Evolutionary conservation across 2,797 vertebrate genomes (phyloP).

Genomic region (Coracias cyanogaster): DNA sequence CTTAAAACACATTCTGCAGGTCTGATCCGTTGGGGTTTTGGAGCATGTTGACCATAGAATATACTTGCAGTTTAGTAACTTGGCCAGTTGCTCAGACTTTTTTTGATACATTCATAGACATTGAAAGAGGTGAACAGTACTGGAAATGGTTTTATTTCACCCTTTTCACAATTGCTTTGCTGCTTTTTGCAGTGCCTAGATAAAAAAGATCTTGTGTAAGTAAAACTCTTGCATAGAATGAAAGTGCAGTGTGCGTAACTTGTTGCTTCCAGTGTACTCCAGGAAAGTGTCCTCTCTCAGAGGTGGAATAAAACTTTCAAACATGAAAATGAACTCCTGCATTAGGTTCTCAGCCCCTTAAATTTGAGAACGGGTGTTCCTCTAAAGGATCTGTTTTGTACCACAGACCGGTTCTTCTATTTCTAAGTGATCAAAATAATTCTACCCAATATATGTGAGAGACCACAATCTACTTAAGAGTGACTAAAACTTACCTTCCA

Average conservation of each 20-base stretch:
- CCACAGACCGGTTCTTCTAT: neutral
- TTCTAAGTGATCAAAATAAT: neutral
- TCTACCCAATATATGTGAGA: neutral
- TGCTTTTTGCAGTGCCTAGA: neutral
- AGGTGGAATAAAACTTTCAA: neutral
- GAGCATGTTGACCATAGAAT: neutral
- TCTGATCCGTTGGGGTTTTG: neutral
- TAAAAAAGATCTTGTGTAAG: neutral
- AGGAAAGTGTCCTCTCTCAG: neutral
- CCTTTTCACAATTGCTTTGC: neutral
- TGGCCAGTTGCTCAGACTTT: neutral
- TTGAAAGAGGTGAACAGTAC: neutral
- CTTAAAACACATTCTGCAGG: neutral
- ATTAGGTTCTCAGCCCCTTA: neutral
- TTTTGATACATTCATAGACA: neutral
- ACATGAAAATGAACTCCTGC: neutral
- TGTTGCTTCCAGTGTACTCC: neutral
- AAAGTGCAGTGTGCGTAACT: neutral
- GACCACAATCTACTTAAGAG: neutral
- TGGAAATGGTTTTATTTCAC: neutral
- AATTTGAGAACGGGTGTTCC: neutral
- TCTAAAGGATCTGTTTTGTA: neutral
- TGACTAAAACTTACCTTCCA: neutral
- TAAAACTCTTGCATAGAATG: rapidly evolving
- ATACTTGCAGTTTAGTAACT: neutral